Conservation (phyloP, 2,797 vertebrate species). For the Sebastes variabilis region DNA sequence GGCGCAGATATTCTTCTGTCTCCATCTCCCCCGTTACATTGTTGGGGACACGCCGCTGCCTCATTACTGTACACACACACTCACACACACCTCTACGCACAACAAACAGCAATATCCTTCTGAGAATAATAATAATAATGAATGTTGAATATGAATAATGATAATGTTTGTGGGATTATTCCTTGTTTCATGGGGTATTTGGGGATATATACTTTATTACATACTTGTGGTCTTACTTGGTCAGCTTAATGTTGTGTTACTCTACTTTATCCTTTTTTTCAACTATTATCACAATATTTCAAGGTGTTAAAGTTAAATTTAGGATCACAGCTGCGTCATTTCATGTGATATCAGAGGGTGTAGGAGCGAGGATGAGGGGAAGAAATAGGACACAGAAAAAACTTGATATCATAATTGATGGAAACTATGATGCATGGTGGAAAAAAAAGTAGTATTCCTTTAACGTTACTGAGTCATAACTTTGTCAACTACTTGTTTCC, state of each 20-base stretch:
- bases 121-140: too few species aligned
- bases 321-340: background rate
- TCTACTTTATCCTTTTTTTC: background rate
- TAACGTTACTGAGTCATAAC: conserved; percentile 19
- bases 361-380: rapidly evolving
- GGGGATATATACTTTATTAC: too few species aligned
- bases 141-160: too few species aligned
- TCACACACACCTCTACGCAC: too few species aligned
- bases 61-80: too few species aligned
- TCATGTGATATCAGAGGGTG: background rate
- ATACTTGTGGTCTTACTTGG: too few species aligned
- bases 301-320: background rate
- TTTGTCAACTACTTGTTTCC: conserved; percentile 48
- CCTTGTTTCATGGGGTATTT: too few species aligned
- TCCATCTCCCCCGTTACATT: too few species aligned
- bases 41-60: too few species aligned
- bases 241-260: background rate
- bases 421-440: background rate
- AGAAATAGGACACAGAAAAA: background rate
- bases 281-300: background rate
- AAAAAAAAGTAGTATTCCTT: background rate
- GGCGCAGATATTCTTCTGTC: too few species aligned
- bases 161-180: too few species aligned
- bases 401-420: background rate
- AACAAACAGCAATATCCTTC: too few species aligned